Percentiles rank a stretch among this genome's conserved stretches.
Conservation (phyloP, 2,797 vertebrate species). For the Loris lydekkerianus region DNA sequence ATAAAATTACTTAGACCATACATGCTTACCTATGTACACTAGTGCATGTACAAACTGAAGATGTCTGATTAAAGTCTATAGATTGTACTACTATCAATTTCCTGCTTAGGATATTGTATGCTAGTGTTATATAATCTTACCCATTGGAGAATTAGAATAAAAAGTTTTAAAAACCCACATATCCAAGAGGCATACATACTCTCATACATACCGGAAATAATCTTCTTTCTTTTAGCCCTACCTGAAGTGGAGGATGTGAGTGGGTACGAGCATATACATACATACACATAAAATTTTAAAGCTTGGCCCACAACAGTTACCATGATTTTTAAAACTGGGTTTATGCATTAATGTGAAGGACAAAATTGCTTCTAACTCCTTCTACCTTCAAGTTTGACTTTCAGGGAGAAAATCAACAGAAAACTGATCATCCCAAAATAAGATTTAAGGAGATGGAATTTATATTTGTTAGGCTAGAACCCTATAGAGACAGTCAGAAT, state of each 20-base stretch:
- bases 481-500: background rate
- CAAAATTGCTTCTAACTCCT: background rate
- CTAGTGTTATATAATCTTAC: background rate
- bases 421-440: background rate
- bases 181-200: background rate
- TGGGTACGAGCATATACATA: background rate
- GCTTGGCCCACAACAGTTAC: background rate
- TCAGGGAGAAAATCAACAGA: background rate
- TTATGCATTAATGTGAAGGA: background rate
- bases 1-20: conserved; percentile 20
- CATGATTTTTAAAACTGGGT: conserved; percentile 9
- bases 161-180: background rate
- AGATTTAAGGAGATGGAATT: background rate
- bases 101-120: background rate
- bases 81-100: background rate
- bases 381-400: background rate
- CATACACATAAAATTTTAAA: background rate
- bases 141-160: background rate
- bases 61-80: background rate
- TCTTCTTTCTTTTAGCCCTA: background rate
- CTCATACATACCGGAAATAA: background rate
- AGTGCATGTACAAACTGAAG: background rate
- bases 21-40: background rate
- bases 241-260: background rate
- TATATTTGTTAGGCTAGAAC: background rate